Base-by-base conservation (phyloP, 2,888 invertebrate genomes). In the Parnassius smintheus region DNA sequence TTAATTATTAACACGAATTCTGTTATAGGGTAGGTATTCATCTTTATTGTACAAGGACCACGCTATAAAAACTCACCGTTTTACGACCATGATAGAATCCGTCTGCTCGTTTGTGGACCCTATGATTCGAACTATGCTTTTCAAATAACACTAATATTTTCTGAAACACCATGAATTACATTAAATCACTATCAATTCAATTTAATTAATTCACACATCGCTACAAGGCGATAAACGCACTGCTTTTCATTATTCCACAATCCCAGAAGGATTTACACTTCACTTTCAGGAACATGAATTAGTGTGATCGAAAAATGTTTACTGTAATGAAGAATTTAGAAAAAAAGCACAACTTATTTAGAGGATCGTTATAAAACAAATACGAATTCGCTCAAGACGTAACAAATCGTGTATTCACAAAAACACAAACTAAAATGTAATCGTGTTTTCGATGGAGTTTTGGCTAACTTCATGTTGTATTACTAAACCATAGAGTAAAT, bases 21-120 rank as follows among this genome's bases (percentile, higher is more conserved):
- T 13, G 55, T 18, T 51, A 50, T 52, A 8, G 56, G 42, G 51
- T 12, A 41, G 51, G 50, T 56, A 64, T 44, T 18, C 52, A 60
- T 25, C 49, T 9, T 49, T 60, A 48, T 56, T 8, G 48, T 56
- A 62, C 53, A 59, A 62, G 56, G 25, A 67, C 71, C 72, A 73
- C 70, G 71, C 70, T 73, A 72, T 70, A 68, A 65, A 65, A 56
- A 85, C 91, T 87, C 80, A 92, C 91, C 91, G 91, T 91, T 92
- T 92, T 88, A 92, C 91, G 89, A 91, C 92, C 92, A 92, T 92
- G 90, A 85, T 92, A 91, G 90, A 91, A 89, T 90, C 91, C 92
- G 92, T 92, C 83, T 83, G 86, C 85, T 89, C 92, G 85, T 85
- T 88, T 86, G 85, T 90, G 87, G 92, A 91, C 87, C 92, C 92